These are phyloP conservation scores for Latrodectus elegans DNA, from an alignment of 2,888 invertebrate species.

Conservation along the genomic window DNA sequence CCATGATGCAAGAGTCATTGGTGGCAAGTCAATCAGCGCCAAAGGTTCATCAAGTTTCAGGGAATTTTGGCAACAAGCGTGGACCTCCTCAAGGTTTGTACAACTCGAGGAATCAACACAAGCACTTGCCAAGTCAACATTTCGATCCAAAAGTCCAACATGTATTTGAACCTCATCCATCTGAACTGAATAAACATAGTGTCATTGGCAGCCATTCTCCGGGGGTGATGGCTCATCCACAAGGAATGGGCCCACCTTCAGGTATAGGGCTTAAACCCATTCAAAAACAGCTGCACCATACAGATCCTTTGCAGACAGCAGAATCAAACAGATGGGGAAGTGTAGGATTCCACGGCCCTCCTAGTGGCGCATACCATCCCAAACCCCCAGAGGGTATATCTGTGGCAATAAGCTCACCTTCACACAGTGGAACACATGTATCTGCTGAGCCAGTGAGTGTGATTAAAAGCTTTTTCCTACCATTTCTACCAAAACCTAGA, in stretches of 20 bases:
- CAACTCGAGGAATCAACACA: constrained; percentile 34
- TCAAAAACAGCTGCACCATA: constrained; percentile 57
- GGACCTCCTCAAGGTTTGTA: constrained; percentile 41
- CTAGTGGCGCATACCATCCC: constrained; percentile 7
- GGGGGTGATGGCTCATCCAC: constrained; percentile 13
- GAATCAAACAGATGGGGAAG: constrained; percentile 68
- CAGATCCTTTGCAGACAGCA: constrained; percentile 35
- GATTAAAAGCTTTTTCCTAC: constrained; percentile 71
- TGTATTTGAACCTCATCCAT: constrained; percentile 29
- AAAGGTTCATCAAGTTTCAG: constrained; percentile 7
- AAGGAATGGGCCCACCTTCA: constrained; percentile 1
- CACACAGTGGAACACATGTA: constrained; percentile 69
- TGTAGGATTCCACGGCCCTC: constrained; percentile 37
- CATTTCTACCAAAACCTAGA: constrained; percentile 71
- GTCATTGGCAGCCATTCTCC: constrained; percentile 23
- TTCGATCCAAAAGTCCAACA: constrained; percentile 39
- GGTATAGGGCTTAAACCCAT: constrained; percentile 57
- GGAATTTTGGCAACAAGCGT: constrained; percentile 26
- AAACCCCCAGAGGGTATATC: constrained; percentile 66
- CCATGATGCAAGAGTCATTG: constrained; percentile 48
- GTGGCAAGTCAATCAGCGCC: constrained; percentile 32
- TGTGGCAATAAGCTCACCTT: constrained; percentile 44
- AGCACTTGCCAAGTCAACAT: constrained; percentile 13
- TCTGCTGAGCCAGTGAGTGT: constrained; percentile 71
- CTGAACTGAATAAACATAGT: constrained; percentile 13